phyloP scores from a whole-genome alignment of 2,888 invertebrate species.

The Calephelis perditalis region DNA sequence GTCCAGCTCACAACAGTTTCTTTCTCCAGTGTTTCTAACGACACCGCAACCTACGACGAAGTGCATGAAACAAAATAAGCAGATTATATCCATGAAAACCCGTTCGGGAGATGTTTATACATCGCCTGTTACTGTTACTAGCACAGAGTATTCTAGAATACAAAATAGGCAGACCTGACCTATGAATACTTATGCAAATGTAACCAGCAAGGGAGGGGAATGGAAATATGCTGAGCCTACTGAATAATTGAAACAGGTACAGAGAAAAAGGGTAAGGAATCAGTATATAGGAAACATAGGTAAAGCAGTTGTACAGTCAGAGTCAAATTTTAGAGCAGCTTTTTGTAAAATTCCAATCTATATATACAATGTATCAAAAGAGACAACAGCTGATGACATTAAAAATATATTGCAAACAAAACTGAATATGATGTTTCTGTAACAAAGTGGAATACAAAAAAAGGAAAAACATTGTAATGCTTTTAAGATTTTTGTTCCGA shows the following conservation, averaged over 20 bases:
- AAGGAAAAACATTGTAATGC: neutral
- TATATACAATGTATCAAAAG: conserved; percentile 30
- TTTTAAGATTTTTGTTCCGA: conserved; percentile 30
- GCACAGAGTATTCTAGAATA: too few relatives aligned
- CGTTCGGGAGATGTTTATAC: too few relatives aligned
- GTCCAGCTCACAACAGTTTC: too few relatives aligned
- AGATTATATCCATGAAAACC: too few relatives aligned
- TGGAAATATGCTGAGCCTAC: conserved; percentile 15
- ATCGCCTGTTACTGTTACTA: too few relatives aligned
- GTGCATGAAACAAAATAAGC: too few relatives aligned
- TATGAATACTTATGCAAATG: neutral
- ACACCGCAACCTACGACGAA: too few relatives aligned
- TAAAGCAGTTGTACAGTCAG: conserved; percentile 18
- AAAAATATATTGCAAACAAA: conserved; percentile 23
- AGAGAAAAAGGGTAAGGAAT: conserved; percentile 23
- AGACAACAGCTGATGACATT: conserved; percentile 25
- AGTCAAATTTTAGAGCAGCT: conserved; percentile 26
- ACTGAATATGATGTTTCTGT: conserved; percentile 21
- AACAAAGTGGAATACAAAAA: neutral
- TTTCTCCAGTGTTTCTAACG: too few relatives aligned
- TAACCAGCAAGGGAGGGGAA: conserved; percentile 2
- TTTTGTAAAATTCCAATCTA: conserved; percentile 26
- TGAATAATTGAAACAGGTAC: conserved; percentile 21
- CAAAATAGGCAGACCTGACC: too few relatives aligned
- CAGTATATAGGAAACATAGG: conserved; percentile 22